A percentile compares a stretch with the other conserved stretches of the same genome.
Evolutionary conservation across 1,140 invertebrate species (phyloP).

Genomic region (Globodera ellingtonae): DNA sequence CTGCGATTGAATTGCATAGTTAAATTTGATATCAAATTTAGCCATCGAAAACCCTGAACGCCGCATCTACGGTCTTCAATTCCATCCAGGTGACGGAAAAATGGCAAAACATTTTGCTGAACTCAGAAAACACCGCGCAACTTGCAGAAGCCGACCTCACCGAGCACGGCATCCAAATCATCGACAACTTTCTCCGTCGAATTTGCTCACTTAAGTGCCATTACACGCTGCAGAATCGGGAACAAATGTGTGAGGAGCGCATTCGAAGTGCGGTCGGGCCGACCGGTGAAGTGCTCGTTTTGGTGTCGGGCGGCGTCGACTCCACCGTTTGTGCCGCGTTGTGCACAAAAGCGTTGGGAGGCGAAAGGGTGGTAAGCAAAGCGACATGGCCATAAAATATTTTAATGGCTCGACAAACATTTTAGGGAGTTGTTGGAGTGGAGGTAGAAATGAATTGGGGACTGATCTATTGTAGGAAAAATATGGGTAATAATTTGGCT

Average conservation of each 20-base stretch:
- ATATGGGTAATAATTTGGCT: no score
- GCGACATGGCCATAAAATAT: no score
- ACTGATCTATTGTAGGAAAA: no score
- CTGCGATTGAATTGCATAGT: background rate
- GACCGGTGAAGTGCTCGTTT: slow-evolving; percentile 84
- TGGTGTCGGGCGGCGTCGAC: slow-evolving; percentile 84
- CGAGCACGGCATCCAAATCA: slow-evolving; percentile 83
- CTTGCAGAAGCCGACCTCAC: slow-evolving; percentile 80
- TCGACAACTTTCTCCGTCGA: slow-evolving; percentile 92
- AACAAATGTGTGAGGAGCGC: slow-evolving; percentile 88
- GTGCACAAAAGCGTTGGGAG: slow-evolving; percentile 80
- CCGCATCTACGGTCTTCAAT: slow-evolving; percentile 93
- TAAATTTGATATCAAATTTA: slow-evolving; percentile 47
- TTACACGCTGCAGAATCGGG: slow-evolving; percentile 84
- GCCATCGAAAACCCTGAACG: slow-evolving; percentile 88
- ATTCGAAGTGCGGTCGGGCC: slow-evolving; percentile 85
- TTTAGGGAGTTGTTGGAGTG: no score
- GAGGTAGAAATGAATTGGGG: no score
- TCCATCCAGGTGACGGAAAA: slow-evolving; percentile 75
- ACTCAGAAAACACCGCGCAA: slow-evolving; percentile 20
- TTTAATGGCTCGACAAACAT: no score
- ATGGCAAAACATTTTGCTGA: slow-evolving; percentile 67
- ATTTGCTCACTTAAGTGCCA: slow-evolving; percentile 82
- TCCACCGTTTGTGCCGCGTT: slow-evolving; percentile 96
- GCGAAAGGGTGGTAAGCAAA: slow-evolving; percentile 79